Base-by-base conservation (phyloP, 1,140 invertebrate genomes). In the Cyphomyrmex costatus region DNA sequence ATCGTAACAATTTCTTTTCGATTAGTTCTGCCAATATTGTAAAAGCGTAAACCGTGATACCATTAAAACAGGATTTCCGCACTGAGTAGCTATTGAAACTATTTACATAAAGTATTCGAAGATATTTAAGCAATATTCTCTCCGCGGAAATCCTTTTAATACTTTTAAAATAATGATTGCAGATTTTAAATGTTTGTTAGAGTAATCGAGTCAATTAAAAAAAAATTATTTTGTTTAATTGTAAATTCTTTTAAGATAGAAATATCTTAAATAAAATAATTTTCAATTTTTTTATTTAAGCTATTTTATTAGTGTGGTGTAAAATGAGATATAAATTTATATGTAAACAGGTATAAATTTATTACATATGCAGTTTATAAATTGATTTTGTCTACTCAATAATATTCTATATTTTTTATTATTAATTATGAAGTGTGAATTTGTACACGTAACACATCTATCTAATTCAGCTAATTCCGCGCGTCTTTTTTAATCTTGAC, bases 61-160 rank as follows among this genome's bases (percentile, higher is more conserved):
- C 14, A 49, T 8, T 46, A 27, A 8, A 16, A 24, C 65, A 49
- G 12, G 4, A 65, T 65, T 65, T 65, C 33, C 36, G n/a, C 24
- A 65, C 19, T 46, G 36, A 68, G 4, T 24, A 42, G 65, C 36
- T 46, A 16, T 66, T 66, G 63, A 66, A 66, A 33, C 6, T 63
- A 65, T 10, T 0, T 36, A 66, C 10, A 63, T 63, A 42, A 21
- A 10, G 6, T 66, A 14, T 14, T 5, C 7, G 10, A 33, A 66
- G 30, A 66, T 21, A 66, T 42, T 66, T 66, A 21, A 66, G 4
- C 10, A 66, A 42, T 63, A 78, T 58, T 49, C 65, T 42, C 65
- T 42, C 56, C 42, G 61, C 46, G 27, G 42, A 51, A 79, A 65
- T 8, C 7, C 2, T 24, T 36, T 19, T 6, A 33, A 49, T 33